Evolutionary conservation across 2,888 invertebrate genomes (phyloP), one percentile per base, ranked within the genome.

Genomic region (Flabesymbios commensalis): DNA sequence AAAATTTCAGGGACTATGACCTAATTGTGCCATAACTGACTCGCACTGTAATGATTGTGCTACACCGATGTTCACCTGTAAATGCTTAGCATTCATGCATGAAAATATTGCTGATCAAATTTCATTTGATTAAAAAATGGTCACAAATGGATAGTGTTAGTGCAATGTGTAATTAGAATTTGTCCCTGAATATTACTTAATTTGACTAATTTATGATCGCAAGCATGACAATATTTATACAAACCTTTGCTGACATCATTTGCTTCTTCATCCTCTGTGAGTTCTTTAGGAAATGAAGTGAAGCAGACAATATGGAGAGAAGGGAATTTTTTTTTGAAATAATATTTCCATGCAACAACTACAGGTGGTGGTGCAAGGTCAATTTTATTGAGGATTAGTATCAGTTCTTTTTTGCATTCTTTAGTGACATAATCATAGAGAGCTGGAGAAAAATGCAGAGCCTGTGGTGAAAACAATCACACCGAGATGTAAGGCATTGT

Each of bases 331-430:
- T 83, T 78, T 4, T 86, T 84, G 64, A 95, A 90, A 80, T 93
- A 93, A 55, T 90, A 83, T 75, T 89, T 90, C 96, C 96, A 97
- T 0, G 92, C 94, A 0, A 90, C 87, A 10, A 93, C 93, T 28
- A 92, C 85, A 0, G 88, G 81, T 0, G 93, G 87, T 0, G 92
- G 90, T 0, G 91, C 92, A 67, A 96, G 83, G 83, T 97, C 97
- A 39, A 94, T 89, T 86, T 97, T 97, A 83, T 97, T 97, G 10
- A 97, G 81, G 0, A 96, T 89, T 14, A 97, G 78, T 64, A 97
- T 90, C 83, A 95, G 90, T 47, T 90, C 87, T 79, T 94, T 94
- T n/a, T 88, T 87, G 51, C 92, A 83, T 0, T 87, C 87, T 2
- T 88, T 86, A 0, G 89, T 88, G 4, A 94, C 88, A 78, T 92